These are phyloP conservation scores for Orientallactaga bullata DNA, from an alignment of 2,113 vertebrate species.

Conservation along the genomic window DNA sequence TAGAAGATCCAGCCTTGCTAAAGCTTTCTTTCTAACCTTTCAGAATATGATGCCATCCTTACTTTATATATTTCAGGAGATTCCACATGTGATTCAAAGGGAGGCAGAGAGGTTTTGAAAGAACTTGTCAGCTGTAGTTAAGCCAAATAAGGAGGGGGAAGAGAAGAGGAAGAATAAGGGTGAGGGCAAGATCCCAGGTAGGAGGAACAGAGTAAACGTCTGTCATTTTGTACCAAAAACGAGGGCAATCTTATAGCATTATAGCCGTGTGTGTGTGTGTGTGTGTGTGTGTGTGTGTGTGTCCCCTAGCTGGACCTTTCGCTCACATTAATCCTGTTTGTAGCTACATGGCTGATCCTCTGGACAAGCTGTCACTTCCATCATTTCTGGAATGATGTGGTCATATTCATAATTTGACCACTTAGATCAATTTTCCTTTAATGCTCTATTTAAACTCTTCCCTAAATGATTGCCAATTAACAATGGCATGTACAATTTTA, in stretches of 20 bases:
- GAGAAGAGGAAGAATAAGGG: not conserved
- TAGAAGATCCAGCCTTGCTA: not conserved
- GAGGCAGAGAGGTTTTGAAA: not conserved
- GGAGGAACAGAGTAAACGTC: not conserved
- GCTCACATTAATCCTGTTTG: not conserved
- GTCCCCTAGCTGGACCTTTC: not conserved
- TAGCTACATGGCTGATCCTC: not conserved
- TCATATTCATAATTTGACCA: conserved; percentile 21
- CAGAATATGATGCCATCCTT: not conserved
- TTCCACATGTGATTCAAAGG: not conserved
- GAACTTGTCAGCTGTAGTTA: not conserved
- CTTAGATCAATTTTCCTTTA: conserved; percentile 22
- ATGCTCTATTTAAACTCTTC: not conserved
- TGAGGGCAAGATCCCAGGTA: not conserved
- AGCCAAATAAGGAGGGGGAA: not conserved
- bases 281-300: not conserved
- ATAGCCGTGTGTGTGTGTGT: not conserved
- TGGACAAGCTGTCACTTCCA: not conserved
- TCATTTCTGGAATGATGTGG: not conserved
- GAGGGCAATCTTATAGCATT: not conserved
- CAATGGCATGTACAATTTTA: not conserved
- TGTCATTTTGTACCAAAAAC: not conserved
- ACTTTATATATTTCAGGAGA: conserved; percentile 4
- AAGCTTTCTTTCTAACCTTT: not conserved
- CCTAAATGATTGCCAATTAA: not conserved